These are phyloP conservation scores for Tholera decimalis DNA, from an alignment of 2,888 invertebrate species.

Conservation along the genomic window DNA sequence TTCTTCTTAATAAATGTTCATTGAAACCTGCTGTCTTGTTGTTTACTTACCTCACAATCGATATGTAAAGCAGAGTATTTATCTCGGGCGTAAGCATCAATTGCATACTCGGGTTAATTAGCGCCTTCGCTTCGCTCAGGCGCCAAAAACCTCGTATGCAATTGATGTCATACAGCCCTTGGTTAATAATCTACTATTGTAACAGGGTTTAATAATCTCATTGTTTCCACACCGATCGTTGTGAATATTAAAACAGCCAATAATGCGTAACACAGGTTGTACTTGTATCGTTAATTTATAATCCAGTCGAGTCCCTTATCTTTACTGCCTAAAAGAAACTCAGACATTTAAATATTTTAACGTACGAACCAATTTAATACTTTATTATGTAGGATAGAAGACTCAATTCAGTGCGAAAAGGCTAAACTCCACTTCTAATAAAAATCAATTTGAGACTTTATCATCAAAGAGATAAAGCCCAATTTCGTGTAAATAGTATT, in stretches of 20 bases:
- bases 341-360: constrained; percentile 54
- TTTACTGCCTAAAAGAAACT: constrained; percentile 47
- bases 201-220: not conserved
- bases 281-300: constrained; percentile 51
- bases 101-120: no score
- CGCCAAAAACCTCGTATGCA: no score
- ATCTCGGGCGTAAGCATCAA: no score
- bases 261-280: constrained; percentile 30
- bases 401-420: not conserved
- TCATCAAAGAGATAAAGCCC: not conserved
- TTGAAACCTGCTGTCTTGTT: no score
- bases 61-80: no score
- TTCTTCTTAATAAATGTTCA: no score
- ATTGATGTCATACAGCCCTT: no score
- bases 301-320: constrained; percentile 53
- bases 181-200: no score
- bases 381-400: not conserved
- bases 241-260: constrained; percentile 37
- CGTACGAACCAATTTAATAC: constrained; percentile 11
- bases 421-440: not conserved
- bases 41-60: no score
- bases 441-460: constrained; percentile 30
- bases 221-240: constrained; percentile 13
- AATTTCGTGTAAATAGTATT: constrained; percentile 17
- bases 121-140: no score